A percentile compares a stretch with the other conserved stretches of the same genome.
These are phyloP conservation scores for Rhizoglyphus robini DNA, from an alignment of 1,140 invertebrate genomes.

Conservation along the genomic window DNA sequence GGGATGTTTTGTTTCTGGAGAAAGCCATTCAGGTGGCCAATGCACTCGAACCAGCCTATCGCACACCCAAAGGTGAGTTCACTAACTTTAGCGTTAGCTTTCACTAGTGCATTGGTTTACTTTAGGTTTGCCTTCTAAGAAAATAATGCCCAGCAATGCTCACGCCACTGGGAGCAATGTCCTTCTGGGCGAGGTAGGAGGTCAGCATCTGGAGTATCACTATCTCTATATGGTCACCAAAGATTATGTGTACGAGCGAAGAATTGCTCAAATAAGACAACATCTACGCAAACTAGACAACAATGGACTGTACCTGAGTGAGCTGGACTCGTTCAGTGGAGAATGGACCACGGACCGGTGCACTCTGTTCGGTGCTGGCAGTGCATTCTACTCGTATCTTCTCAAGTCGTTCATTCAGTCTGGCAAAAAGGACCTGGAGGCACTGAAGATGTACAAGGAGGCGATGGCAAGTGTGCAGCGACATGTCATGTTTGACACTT, in stretches of 20 bases:
- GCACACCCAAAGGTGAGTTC: constrained; percentile 47
- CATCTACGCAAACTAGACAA: constrained; percentile 63
- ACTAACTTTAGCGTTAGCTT: not conserved
- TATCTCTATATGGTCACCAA: constrained; percentile 88
- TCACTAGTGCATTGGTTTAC: constrained; percentile 68
- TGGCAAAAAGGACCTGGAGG: constrained; percentile 60
- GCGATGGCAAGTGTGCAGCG: constrained; percentile 42
- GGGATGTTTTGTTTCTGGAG: constrained; percentile 79
- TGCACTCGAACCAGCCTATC: constrained; percentile 87
- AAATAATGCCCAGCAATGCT: constrained; percentile 63
- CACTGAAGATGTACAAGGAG: constrained; percentile 82
- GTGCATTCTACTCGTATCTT: constrained; percentile 97
- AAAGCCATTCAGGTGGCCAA: constrained; percentile 85
- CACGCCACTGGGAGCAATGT: constrained; percentile 94
- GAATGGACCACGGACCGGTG: constrained; percentile 62
- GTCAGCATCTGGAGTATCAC: constrained; percentile 85
- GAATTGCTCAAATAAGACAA: constrained; percentile 53
- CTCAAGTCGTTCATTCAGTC: constrained; percentile 88
- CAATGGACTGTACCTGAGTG: constrained; percentile 89
- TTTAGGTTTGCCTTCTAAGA: constrained; percentile 78
- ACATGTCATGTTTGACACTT: constrained; percentile 86
- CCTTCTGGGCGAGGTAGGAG: constrained; percentile 92
- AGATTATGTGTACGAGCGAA: constrained; percentile 60
- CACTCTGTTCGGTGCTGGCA: constrained; percentile 88
- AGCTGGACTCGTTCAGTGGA: constrained; percentile 83